Percentiles rank a stretch among this genome's conserved stretches.
These are phyloP conservation scores for Xestobium rufovillosum DNA, from an alignment of 2,888 invertebrate genomes.

Conservation along the genomic window DNA sequence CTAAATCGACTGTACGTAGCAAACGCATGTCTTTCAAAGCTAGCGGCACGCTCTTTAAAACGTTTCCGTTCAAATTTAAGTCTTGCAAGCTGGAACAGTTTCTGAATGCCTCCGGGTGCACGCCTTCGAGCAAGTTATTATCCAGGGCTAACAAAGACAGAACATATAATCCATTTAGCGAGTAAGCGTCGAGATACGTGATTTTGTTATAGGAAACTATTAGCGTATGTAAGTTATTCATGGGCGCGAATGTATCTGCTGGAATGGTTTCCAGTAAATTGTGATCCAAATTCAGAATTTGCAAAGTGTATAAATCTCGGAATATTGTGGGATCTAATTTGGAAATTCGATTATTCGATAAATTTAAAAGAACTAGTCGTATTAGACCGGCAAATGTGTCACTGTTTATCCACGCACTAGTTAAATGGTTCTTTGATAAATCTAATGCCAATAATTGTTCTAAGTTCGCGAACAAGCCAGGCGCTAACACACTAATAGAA, in stretches of 20 bases:
- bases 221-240: constrained; percentile 87
- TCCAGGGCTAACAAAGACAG: constrained; percentile 77
- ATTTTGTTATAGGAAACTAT: constrained; percentile 81
- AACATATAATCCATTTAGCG: constrained; percentile 81
- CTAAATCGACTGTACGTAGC: constrained; percentile 80
- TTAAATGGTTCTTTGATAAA: constrained; percentile 77
- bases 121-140: constrained; percentile 74
- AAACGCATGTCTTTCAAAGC: constrained; percentile 80
- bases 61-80: constrained; percentile 82
- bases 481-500: constrained; percentile 78
- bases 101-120: constrained; percentile 81
- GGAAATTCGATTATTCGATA: constrained; percentile 77
- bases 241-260: constrained; percentile 80
- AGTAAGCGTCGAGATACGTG: constrained; percentile 75
- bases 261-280: constrained; percentile 78
- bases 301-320: constrained; percentile 76
- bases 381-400: constrained; percentile 83
- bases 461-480: constrained; percentile 77
- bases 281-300: constrained; percentile 77
- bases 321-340: constrained; percentile 78
- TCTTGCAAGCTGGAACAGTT: constrained; percentile 88
- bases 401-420: constrained; percentile 78
- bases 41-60: constrained; percentile 69
- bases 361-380: constrained; percentile 76
- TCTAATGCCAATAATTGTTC: constrained; percentile 75